Evolutionary conservation across 2,797 vertebrate species (phyloP).

Genomic region (Agapornis canus): DNA sequence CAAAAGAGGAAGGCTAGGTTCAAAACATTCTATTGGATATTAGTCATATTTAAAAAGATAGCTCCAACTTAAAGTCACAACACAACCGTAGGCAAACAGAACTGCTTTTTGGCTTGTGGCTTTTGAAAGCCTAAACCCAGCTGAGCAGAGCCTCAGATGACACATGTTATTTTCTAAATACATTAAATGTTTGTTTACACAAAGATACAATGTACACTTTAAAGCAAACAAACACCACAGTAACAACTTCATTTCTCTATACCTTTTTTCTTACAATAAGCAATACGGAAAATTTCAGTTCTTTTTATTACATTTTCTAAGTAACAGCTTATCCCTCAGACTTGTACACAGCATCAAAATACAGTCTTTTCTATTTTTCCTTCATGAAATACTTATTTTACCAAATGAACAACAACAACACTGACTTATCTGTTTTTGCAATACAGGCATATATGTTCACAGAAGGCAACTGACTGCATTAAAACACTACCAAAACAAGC

Average conservation of each 20-base stretch:
- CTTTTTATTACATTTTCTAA: background rate
- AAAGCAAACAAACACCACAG: background rate
- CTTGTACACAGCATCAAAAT: background rate
- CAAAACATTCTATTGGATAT: background rate
- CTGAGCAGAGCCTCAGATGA: background rate
- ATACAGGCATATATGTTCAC: background rate
- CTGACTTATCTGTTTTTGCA: slow-evolving; percentile 16
- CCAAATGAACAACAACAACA: background rate
- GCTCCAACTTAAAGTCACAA: background rate
- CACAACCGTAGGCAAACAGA: background rate
- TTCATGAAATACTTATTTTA: slow-evolving; percentile 3
- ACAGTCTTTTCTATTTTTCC: background rate
- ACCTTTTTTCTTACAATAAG: background rate
- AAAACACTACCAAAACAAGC: slow-evolving; percentile 60
- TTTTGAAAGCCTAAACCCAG: background rate
- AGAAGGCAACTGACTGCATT: slow-evolving; percentile 51
- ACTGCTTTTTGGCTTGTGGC: background rate
- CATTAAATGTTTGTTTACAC: background rate
- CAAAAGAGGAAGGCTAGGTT: background rate
- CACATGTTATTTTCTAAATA: background rate
- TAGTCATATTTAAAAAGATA: background rate
- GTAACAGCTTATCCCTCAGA: background rate
- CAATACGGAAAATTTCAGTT: background rate
- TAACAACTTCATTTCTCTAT: background rate
- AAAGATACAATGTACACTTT: background rate